Conservation (phyloP, 2,888 invertebrate species). For the Xestia ashworthii region DNA sequence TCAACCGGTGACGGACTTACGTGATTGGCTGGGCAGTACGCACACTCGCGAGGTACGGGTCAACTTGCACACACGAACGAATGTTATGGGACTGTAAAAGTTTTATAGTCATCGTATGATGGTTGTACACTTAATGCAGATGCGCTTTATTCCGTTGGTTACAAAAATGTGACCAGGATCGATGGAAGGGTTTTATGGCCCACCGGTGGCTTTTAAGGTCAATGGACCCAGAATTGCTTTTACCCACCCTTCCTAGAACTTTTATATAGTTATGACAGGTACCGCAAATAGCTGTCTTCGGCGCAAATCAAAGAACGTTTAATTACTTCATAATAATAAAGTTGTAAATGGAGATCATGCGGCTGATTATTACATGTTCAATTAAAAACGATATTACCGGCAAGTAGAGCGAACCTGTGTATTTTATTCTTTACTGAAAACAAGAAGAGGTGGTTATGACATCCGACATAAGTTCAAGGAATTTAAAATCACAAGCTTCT, state of each 20-base stretch:
- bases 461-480: background rate
- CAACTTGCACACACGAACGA: conserved; percentile 60
- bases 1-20: conserved; percentile 74
- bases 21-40: conserved; percentile 77
- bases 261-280: conserved; percentile 33
- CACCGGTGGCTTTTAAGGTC: conserved; percentile 46
- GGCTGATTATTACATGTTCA: conserved; percentile 26
- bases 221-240: conserved; percentile 32
- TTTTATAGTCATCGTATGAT: conserved; percentile 76
- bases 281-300: conserved; percentile 25
- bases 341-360: conserved; percentile 22
- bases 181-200: conserved; percentile 61
- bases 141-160: conserved; percentile 63
- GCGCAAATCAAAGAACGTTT: conserved; percentile 42
- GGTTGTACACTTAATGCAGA: conserved; percentile 67
- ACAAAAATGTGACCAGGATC: conserved; percentile 65
- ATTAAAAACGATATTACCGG: conserved; percentile 29
- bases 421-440: conserved; percentile 17
- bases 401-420: background rate
- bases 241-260: conserved; percentile 31
- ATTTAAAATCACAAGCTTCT: background rate
- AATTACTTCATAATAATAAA: conserved; percentile 47
- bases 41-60: conserved; percentile 55
- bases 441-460: background rate
- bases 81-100: conserved; percentile 83